Base-by-base conservation (phyloP, 92 coral and sea anemone species). In the Heteractis magnifica region DNA sequence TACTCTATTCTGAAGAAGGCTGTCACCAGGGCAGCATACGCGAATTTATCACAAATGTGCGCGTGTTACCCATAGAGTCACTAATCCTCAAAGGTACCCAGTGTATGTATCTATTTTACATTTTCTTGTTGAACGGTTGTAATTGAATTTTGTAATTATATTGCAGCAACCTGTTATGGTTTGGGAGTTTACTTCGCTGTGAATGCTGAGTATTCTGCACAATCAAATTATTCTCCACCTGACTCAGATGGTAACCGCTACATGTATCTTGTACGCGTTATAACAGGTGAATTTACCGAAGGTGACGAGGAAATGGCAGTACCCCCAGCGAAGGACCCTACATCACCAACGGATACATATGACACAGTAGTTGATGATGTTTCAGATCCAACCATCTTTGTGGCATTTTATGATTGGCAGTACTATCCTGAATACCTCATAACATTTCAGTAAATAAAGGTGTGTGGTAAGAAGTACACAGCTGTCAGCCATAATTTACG, bases 401-500 rank as follows among this genome's bases (percentile, higher is more conserved):
- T 92, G 49, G 76, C 81, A 82, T 92, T 92, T 73, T 87, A 92
- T 79, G 91, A 92, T 76, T 85, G 77, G 64, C 92, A 92, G 68
- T 92, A 88, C 79, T 92, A 92, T 52, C 95, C 95, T 20, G 95
- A 89, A 56, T 89, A 92, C 70, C 87, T 92, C 71, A 78, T 44
- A 71, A 48, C 51, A 48, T 71, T 71, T 13, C 76, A 71, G 26
- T 71, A 13, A 71, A 53, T n/a, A n/a, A n/a, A n/a, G n/a, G n/a
- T n/a, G n/a, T n/a, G n/a, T n/a, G n/a, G n/a, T n/a, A n/a, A n/a
- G n/a, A n/a, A n/a, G n/a, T n/a, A n/a, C n/a, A n/a, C n/a, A n/a
- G n/a, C n/a, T n/a, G n/a, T n/a, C n/a, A n/a, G n/a, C n/a, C n/a
- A n/a, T n/a, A n/a, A n/a, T n/a, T n/a, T n/a, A n/a, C n/a, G n/a